phyloP scores from a whole-genome alignment of 2,113 vertebrate genomes.

The cat (Felis catus) region F.catus_Fca126_mat1.0 CM031412.1:77528501-77529000 shows the following conservation, averaged over 20 bases:
- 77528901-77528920: background rate
- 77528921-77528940: background rate
- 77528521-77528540: background rate
- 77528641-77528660: background rate
- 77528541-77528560: background rate
- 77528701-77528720: background rate
- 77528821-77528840: background rate
- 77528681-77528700: constrained; percentile 17
- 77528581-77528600: background rate
- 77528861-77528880: background rate
- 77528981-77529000: background rate
- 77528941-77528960: background rate
- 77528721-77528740: background rate
- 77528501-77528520: background rate
- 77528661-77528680: background rate
- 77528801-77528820: background rate
- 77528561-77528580: background rate
- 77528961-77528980: background rate
- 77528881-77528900: too few species aligned
- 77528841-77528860: fast-evolving
- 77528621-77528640: background rate
- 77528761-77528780: background rate
- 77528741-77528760: background rate
- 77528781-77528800: background rate
- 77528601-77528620: background rate